Conservation (phyloP, 2,888 invertebrate species). For the Torymus tubicola region DNA sequence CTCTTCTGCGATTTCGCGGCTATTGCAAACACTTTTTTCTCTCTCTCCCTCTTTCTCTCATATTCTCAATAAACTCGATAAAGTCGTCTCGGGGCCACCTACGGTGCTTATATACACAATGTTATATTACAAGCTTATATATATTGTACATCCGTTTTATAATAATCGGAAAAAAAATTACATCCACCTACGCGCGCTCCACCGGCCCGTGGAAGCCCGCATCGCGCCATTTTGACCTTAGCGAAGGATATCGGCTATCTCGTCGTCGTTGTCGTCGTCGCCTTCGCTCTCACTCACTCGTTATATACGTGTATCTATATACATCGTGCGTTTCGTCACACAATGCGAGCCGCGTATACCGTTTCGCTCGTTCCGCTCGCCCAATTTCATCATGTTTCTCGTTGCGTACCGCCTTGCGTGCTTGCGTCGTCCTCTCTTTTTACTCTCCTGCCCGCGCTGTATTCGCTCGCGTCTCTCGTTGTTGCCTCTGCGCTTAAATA, state of each 20-base stretch:
- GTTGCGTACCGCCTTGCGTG: constrained; percentile 16
- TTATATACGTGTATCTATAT: not conserved
- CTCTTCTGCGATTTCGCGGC: no score
- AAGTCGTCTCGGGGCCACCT: no score
- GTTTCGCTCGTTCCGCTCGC: constrained; percentile 56
- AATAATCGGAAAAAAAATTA: no score
- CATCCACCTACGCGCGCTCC: no score
- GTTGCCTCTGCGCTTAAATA: not conserved
- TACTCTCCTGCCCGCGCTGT: not conserved
- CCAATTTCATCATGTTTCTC: constrained; percentile 61
- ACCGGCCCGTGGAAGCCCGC: no score
- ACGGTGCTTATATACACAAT: no score
- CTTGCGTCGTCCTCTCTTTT: constrained; percentile 1
- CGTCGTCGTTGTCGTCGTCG: constrained; percentile 48
- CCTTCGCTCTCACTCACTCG: constrained; percentile 2
- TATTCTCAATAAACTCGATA: no score
- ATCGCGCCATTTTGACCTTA: constrained; percentile 73
- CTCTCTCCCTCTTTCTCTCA: no score
- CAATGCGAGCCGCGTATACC: constrained; percentile 22
- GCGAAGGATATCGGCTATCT: constrained; percentile 72
- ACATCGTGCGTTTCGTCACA: constrained; percentile 57
- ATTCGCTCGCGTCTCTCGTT: not conserved
- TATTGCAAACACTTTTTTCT: no score
- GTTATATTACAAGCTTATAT: no score
- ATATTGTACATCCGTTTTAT: no score